A percentile compares a stretch with the other conserved stretches of the same genome.
Conservation (phyloP, 2,113 vertebrate species). For the Dissostichus mawsoni region DNA sequence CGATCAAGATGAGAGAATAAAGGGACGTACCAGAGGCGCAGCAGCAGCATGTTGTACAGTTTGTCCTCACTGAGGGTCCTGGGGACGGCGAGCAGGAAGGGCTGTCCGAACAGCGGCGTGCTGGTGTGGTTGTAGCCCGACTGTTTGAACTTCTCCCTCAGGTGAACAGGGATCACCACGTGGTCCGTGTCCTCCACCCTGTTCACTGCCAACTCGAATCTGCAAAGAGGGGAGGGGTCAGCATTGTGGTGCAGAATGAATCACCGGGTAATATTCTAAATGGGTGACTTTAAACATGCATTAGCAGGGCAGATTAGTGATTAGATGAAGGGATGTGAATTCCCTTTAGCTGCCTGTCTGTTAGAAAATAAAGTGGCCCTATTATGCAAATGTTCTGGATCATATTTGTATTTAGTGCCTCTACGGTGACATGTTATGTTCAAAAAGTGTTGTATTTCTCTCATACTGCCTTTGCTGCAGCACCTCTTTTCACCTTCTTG, state of each 20-base stretch:
- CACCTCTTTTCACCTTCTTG: too few species aligned
- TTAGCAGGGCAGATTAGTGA: too few species aligned
- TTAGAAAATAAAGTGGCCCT: too few species aligned
- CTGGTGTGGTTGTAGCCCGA: conserved; percentile 96
- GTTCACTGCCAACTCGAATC: conserved; percentile 90
- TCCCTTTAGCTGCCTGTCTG: too few species aligned
- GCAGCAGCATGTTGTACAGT: conserved; percentile 94
- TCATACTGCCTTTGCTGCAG: too few species aligned
- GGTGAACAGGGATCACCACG: conserved; percentile 95
- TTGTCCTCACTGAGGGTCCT: conserved; percentile 96
- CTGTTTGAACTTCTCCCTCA: conserved; percentile 96
- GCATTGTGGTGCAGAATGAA: background rate
- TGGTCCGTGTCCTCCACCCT: conserved; percentile 94
- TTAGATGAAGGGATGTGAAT: too few species aligned
- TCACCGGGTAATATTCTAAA: too few species aligned
- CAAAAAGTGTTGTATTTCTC: too few species aligned
- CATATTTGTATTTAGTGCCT: too few species aligned
- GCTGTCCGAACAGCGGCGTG: conserved; percentile 94
- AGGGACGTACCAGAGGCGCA: conserved; percentile 91
- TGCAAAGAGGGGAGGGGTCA: conserved; percentile 14
- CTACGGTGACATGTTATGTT: too few species aligned
- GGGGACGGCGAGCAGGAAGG: conserved; percentile 96
- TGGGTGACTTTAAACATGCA: too few species aligned
- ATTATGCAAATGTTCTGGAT: too few species aligned
- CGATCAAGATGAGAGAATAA: background rate